Evolutionary conservation across 2,113 vertebrate species (phyloP).

Genomic region (Pyrgilauda ruficollis): DNA sequence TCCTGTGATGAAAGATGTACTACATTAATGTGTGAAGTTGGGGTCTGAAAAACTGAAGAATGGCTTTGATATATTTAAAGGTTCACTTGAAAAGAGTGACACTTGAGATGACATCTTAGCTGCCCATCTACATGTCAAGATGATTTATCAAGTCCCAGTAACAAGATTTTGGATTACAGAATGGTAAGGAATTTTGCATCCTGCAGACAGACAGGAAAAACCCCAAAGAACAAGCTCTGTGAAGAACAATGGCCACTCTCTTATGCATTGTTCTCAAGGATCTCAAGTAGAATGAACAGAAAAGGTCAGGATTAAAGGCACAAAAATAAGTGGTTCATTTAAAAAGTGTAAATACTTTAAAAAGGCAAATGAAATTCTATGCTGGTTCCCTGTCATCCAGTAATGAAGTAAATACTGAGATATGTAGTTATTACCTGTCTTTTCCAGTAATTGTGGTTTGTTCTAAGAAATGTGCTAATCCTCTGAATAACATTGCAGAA

Average conservation of each 20-base stretch:
- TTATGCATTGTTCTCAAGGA: background rate
- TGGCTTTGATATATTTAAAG: background rate
- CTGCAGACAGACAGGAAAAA: background rate
- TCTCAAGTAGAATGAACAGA: background rate
- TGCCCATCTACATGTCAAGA: background rate
- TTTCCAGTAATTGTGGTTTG: background rate
- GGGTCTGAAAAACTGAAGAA: background rate
- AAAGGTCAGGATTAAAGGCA: background rate
- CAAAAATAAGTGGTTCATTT: background rate
- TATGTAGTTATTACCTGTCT: background rate
- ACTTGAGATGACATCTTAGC: background rate
- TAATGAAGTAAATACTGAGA: background rate
- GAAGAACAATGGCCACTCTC: background rate
- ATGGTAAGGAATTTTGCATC: background rate
- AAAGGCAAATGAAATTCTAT: background rate
- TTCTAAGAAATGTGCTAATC: background rate
- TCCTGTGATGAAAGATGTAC: background rate
- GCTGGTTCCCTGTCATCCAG: background rate
- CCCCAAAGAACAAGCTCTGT: background rate
- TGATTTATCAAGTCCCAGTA: background rate
- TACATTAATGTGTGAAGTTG: background rate
- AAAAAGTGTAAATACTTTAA: background rate
- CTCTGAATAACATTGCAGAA: background rate
- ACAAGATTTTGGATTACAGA: background rate
- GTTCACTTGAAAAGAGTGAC: constrained; percentile 23